phyloP scores from a whole-genome alignment of 2,113 vertebrate species.

The Chamaetylas fuelleborni region DNA sequence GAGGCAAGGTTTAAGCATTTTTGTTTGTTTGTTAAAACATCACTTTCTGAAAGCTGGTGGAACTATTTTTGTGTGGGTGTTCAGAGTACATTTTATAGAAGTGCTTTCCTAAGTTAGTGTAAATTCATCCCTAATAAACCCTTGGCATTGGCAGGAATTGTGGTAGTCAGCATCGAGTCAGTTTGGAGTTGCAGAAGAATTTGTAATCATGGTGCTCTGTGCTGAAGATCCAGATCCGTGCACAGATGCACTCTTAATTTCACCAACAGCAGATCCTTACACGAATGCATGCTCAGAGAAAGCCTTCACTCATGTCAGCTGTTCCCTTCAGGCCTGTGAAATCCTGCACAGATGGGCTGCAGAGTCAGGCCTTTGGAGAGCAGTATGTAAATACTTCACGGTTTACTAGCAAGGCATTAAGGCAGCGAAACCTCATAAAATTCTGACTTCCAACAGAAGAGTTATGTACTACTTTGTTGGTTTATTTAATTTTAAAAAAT shows the following conservation, averaged over 20 bases:
- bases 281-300: neutral
- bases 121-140: neutral
- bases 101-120: neutral
- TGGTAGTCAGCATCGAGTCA: neutral
- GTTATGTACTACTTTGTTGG: neutral
- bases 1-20: neutral
- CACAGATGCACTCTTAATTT: neutral
- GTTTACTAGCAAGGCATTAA: constrained; percentile 31
- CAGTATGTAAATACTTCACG: constrained; percentile 30
- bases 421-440: neutral
- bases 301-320: neutral
- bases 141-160: neutral
- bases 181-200: neutral
- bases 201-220: accelerated
- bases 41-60: neutral
- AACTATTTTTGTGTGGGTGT: neutral
- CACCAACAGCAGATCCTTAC: neutral
- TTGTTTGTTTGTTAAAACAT: neutral
- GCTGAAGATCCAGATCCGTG: neutral
- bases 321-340: neutral
- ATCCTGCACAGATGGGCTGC: constrained; percentile 25
- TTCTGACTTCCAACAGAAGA: neutral
- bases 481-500: neutral
- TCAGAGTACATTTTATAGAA: neutral
- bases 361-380: neutral